Percentiles rank a stretch among this genome's conserved stretches.
Conservation (phyloP, 1,140 invertebrate species). For the Hyposmocoma kahamanoa region DNA sequence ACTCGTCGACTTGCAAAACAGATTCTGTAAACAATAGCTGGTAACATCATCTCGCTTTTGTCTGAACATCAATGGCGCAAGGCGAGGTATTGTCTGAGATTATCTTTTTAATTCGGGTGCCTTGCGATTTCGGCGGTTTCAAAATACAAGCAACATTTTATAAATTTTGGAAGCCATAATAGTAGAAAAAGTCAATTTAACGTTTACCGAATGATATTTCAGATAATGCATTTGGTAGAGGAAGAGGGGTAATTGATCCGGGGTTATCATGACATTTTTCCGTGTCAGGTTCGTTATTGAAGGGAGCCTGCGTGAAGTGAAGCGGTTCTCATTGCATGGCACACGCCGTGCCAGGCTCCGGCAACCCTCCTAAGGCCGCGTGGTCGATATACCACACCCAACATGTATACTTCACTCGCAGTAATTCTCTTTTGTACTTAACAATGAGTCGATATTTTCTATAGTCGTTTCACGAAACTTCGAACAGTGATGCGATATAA, state of each 20-base stretch:
- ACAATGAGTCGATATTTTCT: constrained; percentile 1
- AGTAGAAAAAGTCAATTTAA: no score
- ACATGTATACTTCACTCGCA: constrained; percentile 11
- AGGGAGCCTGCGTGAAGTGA: constrained; percentile 37
- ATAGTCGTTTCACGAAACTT: constrained; percentile 12
- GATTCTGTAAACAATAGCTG: constrained; percentile 51
- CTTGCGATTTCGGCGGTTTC: no score
- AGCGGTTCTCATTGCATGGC: constrained; percentile 30
- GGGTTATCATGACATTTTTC: constrained; percentile 26
- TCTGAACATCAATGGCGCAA: constrained; percentile 50
- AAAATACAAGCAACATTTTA: no score
- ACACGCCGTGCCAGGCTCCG: constrained; percentile 57
- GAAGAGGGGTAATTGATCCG: constrained; percentile 7
- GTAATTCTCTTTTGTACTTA: constrained; percentile 8
- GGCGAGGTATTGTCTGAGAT: constrained; percentile 40
- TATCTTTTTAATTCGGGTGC: constrained; percentile 32
- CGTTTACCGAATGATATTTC: no score
- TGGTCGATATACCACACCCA: constrained; percentile 40
- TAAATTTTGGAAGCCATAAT: no score
- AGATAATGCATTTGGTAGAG: no score
- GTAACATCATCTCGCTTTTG: constrained; percentile 44
- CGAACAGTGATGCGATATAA: constrained; percentile 16
- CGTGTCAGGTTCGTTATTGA: constrained; percentile 24
- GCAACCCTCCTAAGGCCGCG: constrained; percentile 28
- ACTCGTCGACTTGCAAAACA: constrained; percentile 36